Conservation (phyloP, 2,888 invertebrate species). For the Doris montereyensis region DNA sequence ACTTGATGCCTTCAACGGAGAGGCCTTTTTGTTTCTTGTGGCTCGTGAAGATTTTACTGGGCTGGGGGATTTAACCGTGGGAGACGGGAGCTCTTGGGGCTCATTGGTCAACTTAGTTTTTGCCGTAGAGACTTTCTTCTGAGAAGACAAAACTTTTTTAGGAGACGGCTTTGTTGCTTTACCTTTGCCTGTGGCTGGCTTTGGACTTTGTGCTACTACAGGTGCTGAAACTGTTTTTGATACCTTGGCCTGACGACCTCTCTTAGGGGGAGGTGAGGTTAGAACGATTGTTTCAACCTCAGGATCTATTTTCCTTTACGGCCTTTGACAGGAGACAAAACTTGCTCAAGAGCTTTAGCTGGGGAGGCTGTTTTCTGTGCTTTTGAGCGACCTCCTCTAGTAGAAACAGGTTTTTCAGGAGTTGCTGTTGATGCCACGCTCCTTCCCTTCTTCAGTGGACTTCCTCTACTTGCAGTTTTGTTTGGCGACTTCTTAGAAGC, state of each 20-base stretch:
- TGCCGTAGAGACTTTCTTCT: no score
- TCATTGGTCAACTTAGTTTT: no score
- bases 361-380: no score
- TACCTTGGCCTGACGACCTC: background rate
- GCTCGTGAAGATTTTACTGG: no score
- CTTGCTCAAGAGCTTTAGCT: background rate
- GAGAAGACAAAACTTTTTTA: background rate
- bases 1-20: constrained; percentile 27
- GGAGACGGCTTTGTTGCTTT: background rate
- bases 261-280: background rate
- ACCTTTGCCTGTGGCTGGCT: background rate
- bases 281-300: background rate
- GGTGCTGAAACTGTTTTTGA: background rate
- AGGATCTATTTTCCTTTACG: background rate
- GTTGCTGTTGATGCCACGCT: background rate
- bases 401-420: no score
- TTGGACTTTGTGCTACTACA: background rate
- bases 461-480: background rate
- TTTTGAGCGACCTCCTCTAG: no score
- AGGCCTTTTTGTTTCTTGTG: background rate
- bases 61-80: no score
- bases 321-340: constrained; percentile 1
- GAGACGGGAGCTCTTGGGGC: no score
- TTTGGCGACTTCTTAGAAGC: background rate
- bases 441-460: background rate